phyloP scores from a whole-genome alignment of 2,797 vertebrate species.

The Mormyrus hasselquistii region DNA sequence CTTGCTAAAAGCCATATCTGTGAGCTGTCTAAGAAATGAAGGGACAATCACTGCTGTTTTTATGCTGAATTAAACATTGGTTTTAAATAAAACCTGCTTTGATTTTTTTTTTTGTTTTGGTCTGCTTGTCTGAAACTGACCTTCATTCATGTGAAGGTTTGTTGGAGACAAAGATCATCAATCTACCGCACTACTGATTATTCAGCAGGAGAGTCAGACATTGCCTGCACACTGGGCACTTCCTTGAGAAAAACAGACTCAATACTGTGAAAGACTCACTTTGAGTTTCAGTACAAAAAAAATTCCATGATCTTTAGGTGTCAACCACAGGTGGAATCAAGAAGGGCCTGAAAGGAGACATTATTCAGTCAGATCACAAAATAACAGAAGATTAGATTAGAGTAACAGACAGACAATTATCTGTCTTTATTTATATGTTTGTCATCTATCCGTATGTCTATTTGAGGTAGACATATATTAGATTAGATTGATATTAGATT shows the following conservation, averaged over 20 bases:
- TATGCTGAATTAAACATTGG: conserved; percentile 39
- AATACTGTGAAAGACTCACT: background rate
- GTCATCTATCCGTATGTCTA: background rate
- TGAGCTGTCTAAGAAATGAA: conserved; percentile 13
- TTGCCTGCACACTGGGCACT: background rate
- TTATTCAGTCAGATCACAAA: background rate
- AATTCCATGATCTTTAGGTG: background rate
- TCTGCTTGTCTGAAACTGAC: background rate
- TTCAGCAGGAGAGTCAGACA: background rate
- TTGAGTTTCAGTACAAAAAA: background rate
- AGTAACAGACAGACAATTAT: background rate
- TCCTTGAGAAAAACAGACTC: background rate
- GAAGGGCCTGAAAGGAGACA: background rate
- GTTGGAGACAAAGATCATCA: background rate
- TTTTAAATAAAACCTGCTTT: conserved; percentile 29
- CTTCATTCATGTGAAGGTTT: background rate
- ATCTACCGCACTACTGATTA: background rate
- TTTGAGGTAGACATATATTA: background rate
- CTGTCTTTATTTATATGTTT: background rate
- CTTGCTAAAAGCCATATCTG: conserved; percentile 11
- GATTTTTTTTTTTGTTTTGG: background rate
- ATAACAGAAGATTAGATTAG: background rate
- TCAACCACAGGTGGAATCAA: background rate
- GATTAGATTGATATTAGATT: too few species aligned
- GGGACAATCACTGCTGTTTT: conserved; percentile 34